Conservation (phyloP, 2,888 invertebrate species). For the Acanthosepion esculentum region DNA sequence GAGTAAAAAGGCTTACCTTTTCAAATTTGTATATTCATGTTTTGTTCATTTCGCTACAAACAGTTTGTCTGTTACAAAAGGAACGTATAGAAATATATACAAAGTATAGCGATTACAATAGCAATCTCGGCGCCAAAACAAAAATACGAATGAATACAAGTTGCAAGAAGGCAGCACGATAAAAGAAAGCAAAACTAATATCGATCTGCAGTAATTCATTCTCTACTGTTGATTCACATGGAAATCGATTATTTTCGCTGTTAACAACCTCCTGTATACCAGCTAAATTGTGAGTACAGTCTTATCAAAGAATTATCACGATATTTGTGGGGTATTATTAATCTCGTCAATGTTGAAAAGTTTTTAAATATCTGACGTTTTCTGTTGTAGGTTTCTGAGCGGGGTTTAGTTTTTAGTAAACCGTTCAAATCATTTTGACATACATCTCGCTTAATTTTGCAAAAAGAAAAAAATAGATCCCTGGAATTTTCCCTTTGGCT, state of each 20-base stretch:
- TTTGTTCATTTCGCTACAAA: neutral
- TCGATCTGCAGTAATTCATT: neutral
- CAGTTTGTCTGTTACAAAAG: neutral
- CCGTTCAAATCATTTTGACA: no score
- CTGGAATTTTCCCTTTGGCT: no score
- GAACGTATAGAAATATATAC: neutral
- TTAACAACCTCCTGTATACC: neutral
- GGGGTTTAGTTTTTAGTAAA: no score
- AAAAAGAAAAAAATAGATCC: no score
- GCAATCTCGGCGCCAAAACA: no score
- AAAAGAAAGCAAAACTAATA: neutral
- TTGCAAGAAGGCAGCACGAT: neutral
- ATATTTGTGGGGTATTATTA: no score
- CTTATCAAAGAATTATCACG: no score
- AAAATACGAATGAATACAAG: no score
- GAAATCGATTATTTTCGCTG: neutral
- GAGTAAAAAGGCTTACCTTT: neutral
- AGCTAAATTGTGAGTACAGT: neutral
- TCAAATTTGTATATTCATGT: neutral
- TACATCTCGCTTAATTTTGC: no score
- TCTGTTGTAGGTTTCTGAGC: no score
- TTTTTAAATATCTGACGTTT: no score
- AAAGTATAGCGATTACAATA: neutral
- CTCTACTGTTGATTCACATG: neutral
- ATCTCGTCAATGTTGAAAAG: no score